These are phyloP conservation scores for Barypeithes pellucidus DNA, from an alignment of 2,888 invertebrate species.

Conservation along the genomic window DNA sequence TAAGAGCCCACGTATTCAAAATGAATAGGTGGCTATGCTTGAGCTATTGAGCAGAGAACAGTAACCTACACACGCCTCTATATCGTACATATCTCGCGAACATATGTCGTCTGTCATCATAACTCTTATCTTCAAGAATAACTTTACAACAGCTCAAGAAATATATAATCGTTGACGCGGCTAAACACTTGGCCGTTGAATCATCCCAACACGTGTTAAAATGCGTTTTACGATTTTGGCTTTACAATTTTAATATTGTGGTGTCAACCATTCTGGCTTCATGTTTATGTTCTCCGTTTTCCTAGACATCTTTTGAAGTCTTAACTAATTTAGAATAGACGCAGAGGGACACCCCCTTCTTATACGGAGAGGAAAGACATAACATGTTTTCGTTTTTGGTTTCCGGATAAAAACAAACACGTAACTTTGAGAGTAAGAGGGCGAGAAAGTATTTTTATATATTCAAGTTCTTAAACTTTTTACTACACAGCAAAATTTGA, in stretches of 20 bases:
- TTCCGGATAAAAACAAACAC: no score
- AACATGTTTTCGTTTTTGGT: background rate
- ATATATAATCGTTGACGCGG: background rate
- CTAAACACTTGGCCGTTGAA: slow-evolving; percentile 1
- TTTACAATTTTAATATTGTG: slow-evolving; percentile 11
- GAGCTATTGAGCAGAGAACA: no score
- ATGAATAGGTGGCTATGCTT: no score
- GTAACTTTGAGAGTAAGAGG: no score
- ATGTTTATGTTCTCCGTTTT: slow-evolving; percentile 22
- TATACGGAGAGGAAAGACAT: slow-evolving; percentile 5
- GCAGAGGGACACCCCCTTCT: background rate
- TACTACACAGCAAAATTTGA: no score
- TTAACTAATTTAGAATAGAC: slow-evolving; percentile 2
- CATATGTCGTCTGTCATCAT: background rate
- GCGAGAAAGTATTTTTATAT: no score
- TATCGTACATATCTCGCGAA: no score
- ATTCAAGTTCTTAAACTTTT: no score
- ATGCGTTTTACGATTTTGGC: slow-evolving; percentile 15
- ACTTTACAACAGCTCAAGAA: background rate
- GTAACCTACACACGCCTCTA: no score
- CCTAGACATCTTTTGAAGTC: slow-evolving; percentile 27
- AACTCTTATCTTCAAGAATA: background rate
- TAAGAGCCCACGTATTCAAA: no score
- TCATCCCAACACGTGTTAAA: slow-evolving; percentile 9
- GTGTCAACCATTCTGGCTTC: slow-evolving; percentile 15